phyloP scores from a whole-genome alignment of 2,797 vertebrate genomes.

The Rhinatrema bivittatum region DNA sequence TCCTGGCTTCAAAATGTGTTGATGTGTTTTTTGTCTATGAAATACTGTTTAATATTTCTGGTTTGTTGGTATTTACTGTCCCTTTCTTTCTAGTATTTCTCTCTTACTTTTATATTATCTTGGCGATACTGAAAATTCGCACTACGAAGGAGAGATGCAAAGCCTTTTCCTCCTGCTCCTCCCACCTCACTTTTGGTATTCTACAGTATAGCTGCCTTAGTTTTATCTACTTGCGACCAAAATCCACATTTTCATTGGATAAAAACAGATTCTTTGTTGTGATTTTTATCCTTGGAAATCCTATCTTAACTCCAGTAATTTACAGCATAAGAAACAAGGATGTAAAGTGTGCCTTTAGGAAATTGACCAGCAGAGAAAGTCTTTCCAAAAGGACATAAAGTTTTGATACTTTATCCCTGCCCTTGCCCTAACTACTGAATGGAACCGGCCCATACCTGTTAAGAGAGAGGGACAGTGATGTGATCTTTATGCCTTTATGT shows the following conservation, averaged over 20 bases:
- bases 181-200: constrained; percentile 1
- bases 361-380: not conserved
- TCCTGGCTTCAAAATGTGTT: not conserved
- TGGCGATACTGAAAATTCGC: not conserved
- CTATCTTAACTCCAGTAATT: not conserved
- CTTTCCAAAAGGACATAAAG: too few relatives aligned
- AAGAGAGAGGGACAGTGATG: too few relatives aligned
- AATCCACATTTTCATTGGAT: not conserved
- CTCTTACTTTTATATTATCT: not conserved
- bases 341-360: not conserved
- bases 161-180: constrained; percentile 2
- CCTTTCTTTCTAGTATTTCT: not conserved
- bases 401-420: too few relatives aligned
- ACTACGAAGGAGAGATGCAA: not conserved
- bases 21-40: not conserved
- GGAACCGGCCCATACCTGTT: too few relatives aligned
- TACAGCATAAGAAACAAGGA: constrained; percentile 4
- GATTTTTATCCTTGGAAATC: not conserved
- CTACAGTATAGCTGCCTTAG: constrained; percentile 6
- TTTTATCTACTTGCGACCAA: not conserved
- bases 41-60: not conserved
- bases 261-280: constrained; percentile 2
- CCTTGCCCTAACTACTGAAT: too few relatives aligned
- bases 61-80: not conserved
- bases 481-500: too few relatives aligned